These are phyloP conservation scores for Drosophila ananassae DNA, from an alignment of 1,140 invertebrate species.

Conservation along the genomic window DNA sequence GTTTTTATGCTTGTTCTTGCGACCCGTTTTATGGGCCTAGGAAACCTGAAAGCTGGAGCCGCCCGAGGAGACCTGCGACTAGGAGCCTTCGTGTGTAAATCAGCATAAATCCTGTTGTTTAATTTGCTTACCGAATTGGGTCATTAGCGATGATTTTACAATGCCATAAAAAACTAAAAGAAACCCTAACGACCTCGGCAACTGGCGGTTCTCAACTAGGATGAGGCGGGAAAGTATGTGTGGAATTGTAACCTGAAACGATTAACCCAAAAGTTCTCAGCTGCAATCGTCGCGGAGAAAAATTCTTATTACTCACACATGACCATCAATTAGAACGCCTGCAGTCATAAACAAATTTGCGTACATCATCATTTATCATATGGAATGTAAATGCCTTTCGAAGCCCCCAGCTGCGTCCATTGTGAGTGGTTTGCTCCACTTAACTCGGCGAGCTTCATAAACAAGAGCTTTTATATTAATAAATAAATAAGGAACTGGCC, in stretches of 20 bases:
- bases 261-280: conserved; percentile 42
- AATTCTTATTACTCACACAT: conserved; percentile 29
- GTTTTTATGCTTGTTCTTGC: conserved; percentile 43
- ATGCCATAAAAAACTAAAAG: conserved; percentile 47
- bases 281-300: conserved; percentile 12
- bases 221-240: conserved; percentile 7
- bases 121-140: conserved; percentile 60
- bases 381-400: conserved; percentile 11
- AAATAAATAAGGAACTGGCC: conserved; percentile 33
- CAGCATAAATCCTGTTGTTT: conserved; percentile 56
- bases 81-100: conserved; percentile 47
- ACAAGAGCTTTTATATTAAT: conserved; percentile 56
- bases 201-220: conserved; percentile 14
- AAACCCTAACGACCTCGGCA: conserved; percentile 51
- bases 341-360: conserved; percentile 72
- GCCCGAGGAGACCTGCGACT: not conserved
- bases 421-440: conserved; percentile 52
- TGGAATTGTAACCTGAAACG: conserved; percentile 22
- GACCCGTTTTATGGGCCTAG: conserved; percentile 52
- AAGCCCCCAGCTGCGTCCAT: conserved; percentile 54
- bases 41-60: conserved; percentile 8
- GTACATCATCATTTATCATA: conserved; percentile 69
- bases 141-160: conserved; percentile 70
- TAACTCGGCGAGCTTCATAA: conserved; percentile 41
- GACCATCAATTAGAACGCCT: conserved; percentile 60